Percentiles rank a stretch among this genome's conserved stretches.
These are phyloP conservation scores for Microplitis demolitor DNA, from an alignment of 1,140 invertebrate species.

Conservation along the genomic window DNA sequence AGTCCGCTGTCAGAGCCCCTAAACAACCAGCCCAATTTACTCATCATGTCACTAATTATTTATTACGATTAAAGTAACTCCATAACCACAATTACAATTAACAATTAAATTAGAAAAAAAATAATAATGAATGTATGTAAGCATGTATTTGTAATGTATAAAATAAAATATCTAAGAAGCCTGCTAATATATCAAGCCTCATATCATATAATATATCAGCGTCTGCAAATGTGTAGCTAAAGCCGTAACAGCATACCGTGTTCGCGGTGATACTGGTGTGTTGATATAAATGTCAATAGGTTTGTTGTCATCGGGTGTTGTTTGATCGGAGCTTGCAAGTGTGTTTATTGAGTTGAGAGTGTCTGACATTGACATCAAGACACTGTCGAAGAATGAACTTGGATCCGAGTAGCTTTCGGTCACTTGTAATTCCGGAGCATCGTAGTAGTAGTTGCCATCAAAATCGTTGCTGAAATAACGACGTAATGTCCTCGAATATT, in stretches of 20 bases:
- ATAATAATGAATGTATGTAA: too few relatives aligned
- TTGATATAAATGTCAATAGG: conserved; percentile 56
- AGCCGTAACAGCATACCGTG: conserved; percentile 49
- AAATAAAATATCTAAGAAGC: background rate
- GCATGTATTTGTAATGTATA: background rate
- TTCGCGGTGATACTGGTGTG: conserved; percentile 53
- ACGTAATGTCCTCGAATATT: conserved; percentile 36
- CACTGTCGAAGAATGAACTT: conserved; percentile 59
- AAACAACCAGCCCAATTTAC: conserved; percentile 38
- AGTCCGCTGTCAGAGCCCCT: conserved; percentile 66
- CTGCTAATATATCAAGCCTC: too few relatives aligned
- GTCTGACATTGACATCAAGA: conserved; percentile 61
- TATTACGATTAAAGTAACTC: background rate
- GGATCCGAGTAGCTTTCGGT: conserved; percentile 53
- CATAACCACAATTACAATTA: background rate
- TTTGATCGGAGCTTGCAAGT: conserved; percentile 59
- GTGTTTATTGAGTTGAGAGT: conserved; percentile 62
- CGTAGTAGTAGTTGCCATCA: conserved; percentile 38
- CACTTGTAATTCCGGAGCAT: conserved; percentile 40
- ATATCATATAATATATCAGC: background rate
- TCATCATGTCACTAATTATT: background rate
- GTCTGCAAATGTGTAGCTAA: background rate
- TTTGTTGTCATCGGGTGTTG: conserved; percentile 55
- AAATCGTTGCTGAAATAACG: conserved; percentile 55
- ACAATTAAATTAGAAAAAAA: too few relatives aligned